Evolutionary conservation across 2,888 invertebrate species (phyloP), one percentile per base, ranked within the genome.

Genomic region (Acanthococcus lagerstroemiae): DNA sequence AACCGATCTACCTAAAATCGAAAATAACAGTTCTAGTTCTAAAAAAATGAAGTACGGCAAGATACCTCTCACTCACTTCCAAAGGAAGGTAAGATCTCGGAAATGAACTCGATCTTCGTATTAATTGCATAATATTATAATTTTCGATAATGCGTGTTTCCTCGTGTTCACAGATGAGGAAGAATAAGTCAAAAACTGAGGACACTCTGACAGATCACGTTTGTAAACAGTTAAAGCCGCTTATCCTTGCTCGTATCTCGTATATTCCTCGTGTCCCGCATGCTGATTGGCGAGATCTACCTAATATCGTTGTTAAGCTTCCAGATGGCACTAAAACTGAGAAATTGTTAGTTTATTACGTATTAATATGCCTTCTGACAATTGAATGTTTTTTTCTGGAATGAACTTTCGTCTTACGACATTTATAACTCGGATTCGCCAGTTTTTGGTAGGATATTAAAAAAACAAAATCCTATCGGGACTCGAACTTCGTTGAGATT

Each of bases 241-340:
- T 91, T 30, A 86, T 90, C 1, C 86, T 84, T 75, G 87, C 87
- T 0, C 80, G 91, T 65, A 89, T 92, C 73, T 77, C 81, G 22
- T 81, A 87, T 69, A 84, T 92, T 66, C 91, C 91, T 0, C 81
- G 83, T 1, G 79, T 80, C 2, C 82, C 84, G 0, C 90, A 89
- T 1, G 84, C 88, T 0, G 91, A 92, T 75, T 92, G 92, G 92
- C 79, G 91, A 50, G 90, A 90, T 75, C 78, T 92, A 24, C 91
- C 92, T 1, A 92, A 92, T 73, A 81, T 87, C 67, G 81, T 81
- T 3, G 81, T 88, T 0, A 76, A 81, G 30, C 77, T 91, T 22
- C 81, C 81, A 1, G 88, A 90, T 75, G 88, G 88, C 67, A 84
- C 80, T 9, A 82, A 79, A 70, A 77, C 83, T 1, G 82, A 82